These are phyloP conservation scores for Pocota personata DNA, from an alignment of 2,888 invertebrate genomes.

Conservation along the genomic window DNA sequence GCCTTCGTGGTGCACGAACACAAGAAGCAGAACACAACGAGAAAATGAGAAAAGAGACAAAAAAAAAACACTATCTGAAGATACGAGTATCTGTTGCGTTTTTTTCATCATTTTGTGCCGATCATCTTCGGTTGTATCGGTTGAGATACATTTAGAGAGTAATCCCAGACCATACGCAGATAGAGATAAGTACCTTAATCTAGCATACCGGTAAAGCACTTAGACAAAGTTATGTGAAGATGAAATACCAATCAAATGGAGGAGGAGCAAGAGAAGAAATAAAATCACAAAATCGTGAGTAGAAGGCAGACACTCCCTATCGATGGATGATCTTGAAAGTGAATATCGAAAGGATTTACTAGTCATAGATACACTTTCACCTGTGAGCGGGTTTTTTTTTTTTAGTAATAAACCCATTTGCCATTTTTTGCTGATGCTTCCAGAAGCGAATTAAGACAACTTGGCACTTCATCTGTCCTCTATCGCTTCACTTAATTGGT, in stretches of 20 bases:
- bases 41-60: slow-evolving; percentile 30
- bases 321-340: slow-evolving; percentile 65
- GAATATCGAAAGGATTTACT: slow-evolving; percentile 66
- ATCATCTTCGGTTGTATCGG: slow-evolving; percentile 53
- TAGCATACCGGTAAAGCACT: slow-evolving; percentile 69
- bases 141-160: slow-evolving; percentile 54
- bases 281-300: slow-evolving; percentile 60
- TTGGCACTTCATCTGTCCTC: slow-evolving; percentile 39
- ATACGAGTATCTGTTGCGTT: slow-evolving; percentile 57
- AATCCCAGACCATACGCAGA: slow-evolving; percentile 49
- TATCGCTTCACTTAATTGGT: slow-evolving; percentile 48
- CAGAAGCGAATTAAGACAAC: slow-evolving; percentile 30
- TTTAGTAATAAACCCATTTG: background rate
- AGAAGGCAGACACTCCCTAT: slow-evolving; percentile 62
- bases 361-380: slow-evolving; percentile 64
- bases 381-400: slow-evolving; percentile 12
- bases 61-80: slow-evolving; percentile 42
- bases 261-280: background rate
- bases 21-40: slow-evolving; percentile 36
- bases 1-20: slow-evolving; percentile 66
- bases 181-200: slow-evolving; percentile 65
- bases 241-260: slow-evolving; percentile 45
- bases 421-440: background rate
- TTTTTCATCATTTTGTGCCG: slow-evolving; percentile 40
- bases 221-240: slow-evolving; percentile 33